Conservation (phyloP, 2,888 invertebrate genomes). For the Lasioglossum lativentre region DNA sequence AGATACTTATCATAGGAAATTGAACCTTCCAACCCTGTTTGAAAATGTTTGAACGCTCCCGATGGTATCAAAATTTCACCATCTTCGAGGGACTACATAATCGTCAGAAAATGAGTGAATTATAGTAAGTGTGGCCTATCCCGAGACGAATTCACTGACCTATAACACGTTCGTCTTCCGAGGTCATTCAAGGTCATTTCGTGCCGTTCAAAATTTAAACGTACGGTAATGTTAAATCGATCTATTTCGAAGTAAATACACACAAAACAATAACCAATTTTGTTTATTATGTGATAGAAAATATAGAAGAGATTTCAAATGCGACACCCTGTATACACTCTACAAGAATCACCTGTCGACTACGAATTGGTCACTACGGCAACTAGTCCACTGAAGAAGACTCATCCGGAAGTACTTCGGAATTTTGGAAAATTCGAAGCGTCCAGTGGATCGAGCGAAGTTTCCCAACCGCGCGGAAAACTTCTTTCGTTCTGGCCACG, state of each 20-base stretch:
- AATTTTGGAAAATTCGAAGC: background rate
- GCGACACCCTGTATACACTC: background rate
- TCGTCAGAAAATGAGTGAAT: too few species aligned
- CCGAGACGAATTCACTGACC: too few species aligned
- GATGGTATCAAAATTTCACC: background rate
- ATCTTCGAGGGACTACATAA: too few species aligned
- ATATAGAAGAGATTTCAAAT: background rate
- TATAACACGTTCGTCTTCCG: too few species aligned
- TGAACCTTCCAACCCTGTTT: background rate
- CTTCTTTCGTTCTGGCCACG: background rate
- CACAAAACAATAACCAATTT: too few species aligned
- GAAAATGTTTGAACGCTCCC: background rate
- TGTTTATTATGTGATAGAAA: too few species aligned
- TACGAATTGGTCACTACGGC: background rate
- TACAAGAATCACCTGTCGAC: background rate
- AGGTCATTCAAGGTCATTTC: too few species aligned
- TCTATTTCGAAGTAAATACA: too few species aligned
- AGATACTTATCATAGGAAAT: background rate
- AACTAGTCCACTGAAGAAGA: background rate
- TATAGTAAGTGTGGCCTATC: too few species aligned
- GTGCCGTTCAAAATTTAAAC: too few species aligned
- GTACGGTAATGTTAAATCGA: too few species aligned
- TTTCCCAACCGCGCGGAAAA: background rate
- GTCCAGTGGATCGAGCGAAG: background rate
- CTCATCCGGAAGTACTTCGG: background rate